These are phyloP conservation scores for Saxidomus purpurata DNA, from an alignment of 1,140 invertebrate genomes.

Conservation along the genomic window DNA sequence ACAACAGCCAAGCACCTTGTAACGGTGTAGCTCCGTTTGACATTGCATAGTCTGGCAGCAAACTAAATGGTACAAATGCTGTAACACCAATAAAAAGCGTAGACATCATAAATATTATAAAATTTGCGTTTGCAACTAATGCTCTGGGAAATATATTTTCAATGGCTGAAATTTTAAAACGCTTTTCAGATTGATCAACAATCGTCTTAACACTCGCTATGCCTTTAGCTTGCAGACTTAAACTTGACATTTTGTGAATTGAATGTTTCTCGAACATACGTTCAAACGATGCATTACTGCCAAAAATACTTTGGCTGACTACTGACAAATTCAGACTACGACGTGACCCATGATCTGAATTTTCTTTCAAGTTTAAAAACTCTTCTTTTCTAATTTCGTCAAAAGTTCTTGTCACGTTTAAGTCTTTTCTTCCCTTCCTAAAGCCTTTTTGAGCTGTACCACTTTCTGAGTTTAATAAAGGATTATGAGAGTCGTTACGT, in stretches of 20 bases:
- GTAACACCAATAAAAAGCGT: not conserved
- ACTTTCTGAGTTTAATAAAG: not conserved
- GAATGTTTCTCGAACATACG: conserved; percentile 22
- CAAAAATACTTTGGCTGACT: conserved; percentile 22
- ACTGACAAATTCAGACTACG: conserved; percentile 28
- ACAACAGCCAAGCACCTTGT: conserved; percentile 26
- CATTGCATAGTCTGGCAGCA: conserved; percentile 37
- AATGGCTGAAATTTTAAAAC: not conserved
- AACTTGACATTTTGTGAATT: not conserved
- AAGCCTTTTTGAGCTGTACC: not conserved
- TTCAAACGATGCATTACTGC: conserved; percentile 46
- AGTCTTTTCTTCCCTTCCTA: not conserved
- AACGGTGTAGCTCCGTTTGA: not conserved
- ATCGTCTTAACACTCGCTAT: not conserved
- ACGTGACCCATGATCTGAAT: not conserved
- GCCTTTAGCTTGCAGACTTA: not conserved
- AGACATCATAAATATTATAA: conserved; percentile 35
- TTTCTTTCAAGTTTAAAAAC: not conserved
- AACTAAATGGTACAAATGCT: conserved; percentile 46
- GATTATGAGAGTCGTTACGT: not conserved
- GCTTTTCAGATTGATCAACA: not conserved
- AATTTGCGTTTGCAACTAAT: conserved; percentile 42
- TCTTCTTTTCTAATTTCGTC: conserved; percentile 33
- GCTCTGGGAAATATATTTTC: conserved; percentile 41
- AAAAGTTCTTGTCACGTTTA: conserved; percentile 1